Conservation (phyloP, 2,888 invertebrate genomes). For the Amphimallon solstitiale region DNA sequence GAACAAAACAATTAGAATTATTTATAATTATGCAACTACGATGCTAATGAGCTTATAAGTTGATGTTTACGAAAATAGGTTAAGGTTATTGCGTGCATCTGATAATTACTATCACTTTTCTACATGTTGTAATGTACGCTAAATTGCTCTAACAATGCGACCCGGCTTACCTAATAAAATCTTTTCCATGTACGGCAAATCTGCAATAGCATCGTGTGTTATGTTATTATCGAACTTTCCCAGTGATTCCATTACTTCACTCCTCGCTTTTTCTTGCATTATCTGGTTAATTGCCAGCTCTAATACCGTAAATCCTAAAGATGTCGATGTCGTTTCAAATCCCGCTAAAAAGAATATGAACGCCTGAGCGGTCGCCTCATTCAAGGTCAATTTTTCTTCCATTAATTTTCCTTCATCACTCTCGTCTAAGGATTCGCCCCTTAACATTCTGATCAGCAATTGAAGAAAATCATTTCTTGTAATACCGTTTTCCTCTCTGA, state of each 20-base stretch:
- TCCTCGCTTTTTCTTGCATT: slow-evolving; percentile 45
- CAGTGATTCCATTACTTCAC: slow-evolving; percentile 43
- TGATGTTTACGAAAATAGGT: background rate
- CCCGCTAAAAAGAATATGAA: slow-evolving; percentile 51
- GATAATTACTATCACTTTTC: background rate
- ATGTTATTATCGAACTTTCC: slow-evolving; percentile 42
- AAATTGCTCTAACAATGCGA: background rate
- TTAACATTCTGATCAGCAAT: slow-evolving; percentile 64
- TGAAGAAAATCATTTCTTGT: slow-evolving; percentile 67
- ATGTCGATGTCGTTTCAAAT: slow-evolving; percentile 50
- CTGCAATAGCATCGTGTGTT: slow-evolving; percentile 44
- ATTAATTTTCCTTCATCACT: slow-evolving; percentile 40
- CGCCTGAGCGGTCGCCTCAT: slow-evolving; percentile 49
- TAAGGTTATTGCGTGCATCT: background rate
- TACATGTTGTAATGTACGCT: too few relatives aligned
- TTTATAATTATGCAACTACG: too few relatives aligned
- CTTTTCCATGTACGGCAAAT: slow-evolving; percentile 47
- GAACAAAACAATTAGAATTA: too few relatives aligned
- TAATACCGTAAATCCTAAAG: slow-evolving; percentile 47
- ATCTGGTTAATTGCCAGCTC: slow-evolving; percentile 46
- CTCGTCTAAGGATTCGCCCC: slow-evolving; percentile 48
- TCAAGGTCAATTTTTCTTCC: slow-evolving; percentile 40
- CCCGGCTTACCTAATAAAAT: slow-evolving; percentile 45
- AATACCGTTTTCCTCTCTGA: slow-evolving; percentile 61
- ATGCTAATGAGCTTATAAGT: too few relatives aligned